These are phyloP conservation scores for Onchidella celtica DNA, from an alignment of 2,888 invertebrate genomes.

Conservation along the genomic window DNA sequence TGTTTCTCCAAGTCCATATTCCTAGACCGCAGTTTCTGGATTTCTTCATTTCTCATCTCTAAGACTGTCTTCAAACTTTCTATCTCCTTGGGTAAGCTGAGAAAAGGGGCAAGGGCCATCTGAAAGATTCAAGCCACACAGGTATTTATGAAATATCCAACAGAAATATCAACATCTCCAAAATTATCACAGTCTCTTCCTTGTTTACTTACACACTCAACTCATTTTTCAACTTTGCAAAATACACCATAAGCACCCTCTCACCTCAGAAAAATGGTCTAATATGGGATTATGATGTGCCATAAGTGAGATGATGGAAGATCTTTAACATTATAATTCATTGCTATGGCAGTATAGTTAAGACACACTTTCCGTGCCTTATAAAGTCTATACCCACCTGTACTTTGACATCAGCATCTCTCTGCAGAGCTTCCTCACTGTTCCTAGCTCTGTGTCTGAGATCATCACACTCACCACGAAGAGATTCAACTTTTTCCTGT, in stretches of 20 bases:
- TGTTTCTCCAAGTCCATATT: conserved; percentile 85
- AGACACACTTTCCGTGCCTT: too few relatives aligned
- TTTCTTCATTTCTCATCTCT: conserved; percentile 92
- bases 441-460: conserved; percentile 76
- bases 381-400: too few relatives aligned
- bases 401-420: conserved; percentile 80
- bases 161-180: background rate
- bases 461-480: conserved; percentile 78
- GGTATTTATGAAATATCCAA: too few relatives aligned
- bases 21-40: conserved; percentile 86
- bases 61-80: conserved; percentile 92
- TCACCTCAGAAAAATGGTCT: too few relatives aligned
- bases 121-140: conserved; percentile 49
- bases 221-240: too few relatives aligned
- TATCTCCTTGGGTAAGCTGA: conserved; percentile 86
- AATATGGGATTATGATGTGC: too few relatives aligned
- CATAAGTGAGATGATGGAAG: too few relatives aligned
- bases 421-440: conserved; percentile 79
- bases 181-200: too few relatives aligned
- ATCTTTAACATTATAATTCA: too few relatives aligned
- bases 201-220: too few relatives aligned
- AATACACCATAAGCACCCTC: too few relatives aligned
- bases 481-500: conserved; percentile 77
- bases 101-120: conserved; percentile 76
- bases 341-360: too few relatives aligned